Base-by-base conservation (phyloP, 1,140 invertebrate species). In the Sitophilus oryzae region DNA sequence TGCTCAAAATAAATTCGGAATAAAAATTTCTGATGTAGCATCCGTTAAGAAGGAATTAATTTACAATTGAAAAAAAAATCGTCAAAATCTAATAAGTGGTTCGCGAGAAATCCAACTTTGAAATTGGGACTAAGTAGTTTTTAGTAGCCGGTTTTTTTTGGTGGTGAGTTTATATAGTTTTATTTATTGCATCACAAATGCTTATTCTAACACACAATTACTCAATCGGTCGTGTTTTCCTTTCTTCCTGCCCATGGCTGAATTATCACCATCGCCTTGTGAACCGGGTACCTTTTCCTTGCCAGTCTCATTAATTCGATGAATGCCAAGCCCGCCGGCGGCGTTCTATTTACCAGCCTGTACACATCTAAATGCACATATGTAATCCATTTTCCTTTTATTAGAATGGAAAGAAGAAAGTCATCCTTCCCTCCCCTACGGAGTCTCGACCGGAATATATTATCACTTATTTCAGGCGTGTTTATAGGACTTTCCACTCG, bases 401-500 rank as follows among this genome's bases (percentile, higher is more conserved):
- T 30, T 11, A 30, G 5, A 11, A 30, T 30, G 11, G 25, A 30
- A 11, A 11, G 5, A 5, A 6, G 5, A 30, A 11, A 5, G 5
- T 20, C 25, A 48, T 3, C 46, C 23, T 37, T 46, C 46, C 15
- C 6, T 21, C 14, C 25, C 23, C 43, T 34, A n/a, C 14, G 9
- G 21, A 43, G 35, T 41, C 18, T 35, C 51, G 10, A 46, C 45
- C 43, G 23, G 51, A 53, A 53, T 53, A 53, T 53, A 53, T 53
- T 53, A 53, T 53, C 51, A 53, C 51, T 53, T 53, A 53, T 53
- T 53, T 53, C 42, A 37, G 19, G 42, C 51, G 34, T 53, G 51
- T 53, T 43, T 53, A 53, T 53, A 46, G 51, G 51, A 53, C 46
- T 53, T 46, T 46, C 43, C 43, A 38, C 34, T 45, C 20, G n/a